phyloP scores from a whole-genome alignment of 2,113 vertebrate genomes.

The Chloebia gouldiae region DNA sequence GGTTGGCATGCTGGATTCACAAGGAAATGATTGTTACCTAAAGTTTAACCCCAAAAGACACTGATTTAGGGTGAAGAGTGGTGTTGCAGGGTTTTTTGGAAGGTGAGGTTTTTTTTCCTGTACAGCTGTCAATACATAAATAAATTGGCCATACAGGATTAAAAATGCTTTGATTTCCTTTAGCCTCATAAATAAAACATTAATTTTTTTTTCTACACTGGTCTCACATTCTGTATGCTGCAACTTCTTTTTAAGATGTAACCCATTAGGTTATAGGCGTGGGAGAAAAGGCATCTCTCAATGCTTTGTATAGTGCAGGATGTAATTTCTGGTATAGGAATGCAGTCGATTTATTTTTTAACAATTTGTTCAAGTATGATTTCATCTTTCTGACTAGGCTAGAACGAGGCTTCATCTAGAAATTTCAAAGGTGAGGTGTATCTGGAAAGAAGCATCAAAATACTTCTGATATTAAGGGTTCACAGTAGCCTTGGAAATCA shows the following conservation, averaged over 20 bases:
- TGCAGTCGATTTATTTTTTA: background rate
- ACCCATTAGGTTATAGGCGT: background rate
- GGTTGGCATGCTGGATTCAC: background rate
- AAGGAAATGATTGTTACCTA: background rate
- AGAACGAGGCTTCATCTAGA: background rate
- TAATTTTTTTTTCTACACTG: background rate
- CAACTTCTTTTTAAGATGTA: background rate
- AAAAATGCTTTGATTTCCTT: background rate
- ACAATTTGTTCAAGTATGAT: background rate
- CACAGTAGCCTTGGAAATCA: background rate
- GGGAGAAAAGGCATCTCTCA: background rate
- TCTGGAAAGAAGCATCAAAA: background rate
- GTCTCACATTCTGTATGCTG: background rate
- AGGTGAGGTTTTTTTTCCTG: background rate
- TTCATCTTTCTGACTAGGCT: background rate
- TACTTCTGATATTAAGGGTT: background rate
- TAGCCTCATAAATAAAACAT: background rate
- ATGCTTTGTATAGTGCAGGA: background rate
- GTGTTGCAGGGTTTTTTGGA: rapidly evolving
- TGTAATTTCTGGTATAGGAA: background rate
- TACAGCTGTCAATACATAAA: background rate
- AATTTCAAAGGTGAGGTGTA: background rate
- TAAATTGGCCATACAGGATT: background rate
- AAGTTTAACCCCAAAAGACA: background rate
- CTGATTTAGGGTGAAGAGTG: background rate